phyloP scores from a whole-genome alignment of 2,113 vertebrate genomes.

The Nesospiza acunhae region DNA sequence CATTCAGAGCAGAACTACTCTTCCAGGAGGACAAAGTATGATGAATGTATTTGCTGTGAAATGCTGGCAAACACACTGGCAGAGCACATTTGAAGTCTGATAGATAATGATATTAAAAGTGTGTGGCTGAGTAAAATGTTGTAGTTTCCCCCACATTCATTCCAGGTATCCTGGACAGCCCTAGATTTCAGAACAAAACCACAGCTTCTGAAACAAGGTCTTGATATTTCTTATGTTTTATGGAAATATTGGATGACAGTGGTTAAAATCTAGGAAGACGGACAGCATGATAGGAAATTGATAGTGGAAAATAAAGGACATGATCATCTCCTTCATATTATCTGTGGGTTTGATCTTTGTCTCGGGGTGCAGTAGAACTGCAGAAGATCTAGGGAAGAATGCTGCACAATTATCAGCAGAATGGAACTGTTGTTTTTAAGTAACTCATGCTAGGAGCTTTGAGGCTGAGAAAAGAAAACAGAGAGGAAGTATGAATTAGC shows the following conservation, averaged over 20 bases:
- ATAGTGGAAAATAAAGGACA: not conserved
- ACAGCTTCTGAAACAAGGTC: not conserved
- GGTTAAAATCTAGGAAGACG: not conserved
- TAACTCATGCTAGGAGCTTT: not conserved
- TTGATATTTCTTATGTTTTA: not conserved
- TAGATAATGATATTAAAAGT: not conserved
- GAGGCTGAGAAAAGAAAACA: not conserved
- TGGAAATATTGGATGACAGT: not conserved
- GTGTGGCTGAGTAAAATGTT: not conserved
- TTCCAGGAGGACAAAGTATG: not conserved
- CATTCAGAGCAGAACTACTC: not conserved
- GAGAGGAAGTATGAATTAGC: not conserved
- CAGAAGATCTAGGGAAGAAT: not conserved
- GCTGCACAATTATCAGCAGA: not conserved
- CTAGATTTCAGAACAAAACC: not conserved
- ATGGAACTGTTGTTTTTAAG: not conserved
- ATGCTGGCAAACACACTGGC: not conserved
- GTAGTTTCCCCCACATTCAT: not conserved
- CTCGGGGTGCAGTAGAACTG: accelerated
- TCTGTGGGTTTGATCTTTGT: not conserved
- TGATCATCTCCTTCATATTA: accelerated
- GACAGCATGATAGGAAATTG: not conserved
- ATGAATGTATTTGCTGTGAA: not conserved
- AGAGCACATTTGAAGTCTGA: not conserved
- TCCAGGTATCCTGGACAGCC: not conserved